Evolutionary conservation across 1,140 invertebrate species (phyloP), one percentile per base, ranked within the genome.

Genomic region (Drosophila yakuba): DNA sequence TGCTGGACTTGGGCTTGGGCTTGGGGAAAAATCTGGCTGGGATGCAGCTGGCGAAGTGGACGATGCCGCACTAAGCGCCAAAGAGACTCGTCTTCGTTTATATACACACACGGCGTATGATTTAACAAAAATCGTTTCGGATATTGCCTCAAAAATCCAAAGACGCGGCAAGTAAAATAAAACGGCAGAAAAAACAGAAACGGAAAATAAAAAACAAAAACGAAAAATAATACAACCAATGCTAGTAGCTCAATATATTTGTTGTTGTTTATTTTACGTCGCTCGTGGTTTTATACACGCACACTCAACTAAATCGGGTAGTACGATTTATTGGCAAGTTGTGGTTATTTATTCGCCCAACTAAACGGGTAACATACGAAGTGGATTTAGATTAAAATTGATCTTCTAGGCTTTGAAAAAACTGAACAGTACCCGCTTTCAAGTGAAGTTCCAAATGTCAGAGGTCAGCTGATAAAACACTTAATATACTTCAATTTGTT

Each of bases 61-160:
- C 62, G 84, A 62, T 69, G 77, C 82, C 85, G 85, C 85, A 89
- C 84, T 89, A 89, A 89, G 64, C 80, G 55, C 41, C 66, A 50
- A 73, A 77, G 67, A 80, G 84, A 84, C 77, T 82, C 85, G 85
- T 90, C 85, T 90, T 84, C 85, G 85, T 66, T 89, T 89, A 78
- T 89, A 89, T 89, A 89, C 76, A 80, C 71, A 79, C 85, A 80
- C 73, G 80, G 61, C 73, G 76, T 83, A 90, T 88, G 85, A 80
- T 89, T 88, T 88, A 90, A 88, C 84, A 78, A 80, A 88, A 84
- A 74, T 79, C 84, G 84, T 80, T 78, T 88, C 72, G 83, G 80
- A 83, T 78, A 82, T 81, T 72, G 83, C 83, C 82, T 84, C 74
- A 89, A 88, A 89, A 89, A 89, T 74, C 76, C 60, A 90, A 84